Percentiles rank a stretch among this genome's conserved stretches.
These are phyloP conservation scores for Loxodonta africana DNA, from an alignment of 2,113 vertebrate species.

Conservation along the genomic window DNA sequence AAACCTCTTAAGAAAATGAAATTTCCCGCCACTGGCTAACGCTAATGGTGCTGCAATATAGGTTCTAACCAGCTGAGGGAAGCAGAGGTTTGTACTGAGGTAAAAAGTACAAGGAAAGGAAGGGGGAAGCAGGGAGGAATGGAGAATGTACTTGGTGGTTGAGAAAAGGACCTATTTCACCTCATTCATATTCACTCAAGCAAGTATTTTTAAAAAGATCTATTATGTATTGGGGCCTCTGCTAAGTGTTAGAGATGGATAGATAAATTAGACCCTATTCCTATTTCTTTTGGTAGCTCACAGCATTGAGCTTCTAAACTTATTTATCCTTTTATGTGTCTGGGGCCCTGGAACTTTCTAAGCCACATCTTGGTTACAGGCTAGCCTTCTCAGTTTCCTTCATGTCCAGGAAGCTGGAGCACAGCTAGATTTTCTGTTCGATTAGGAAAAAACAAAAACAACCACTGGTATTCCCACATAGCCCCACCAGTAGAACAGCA, in stretches of 20 bases:
- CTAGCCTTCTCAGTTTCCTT: neutral
- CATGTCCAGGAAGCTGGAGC: neutral
- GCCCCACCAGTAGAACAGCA: neutral
- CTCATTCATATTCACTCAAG: neutral
- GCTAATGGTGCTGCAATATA: neutral
- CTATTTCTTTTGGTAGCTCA: neutral
- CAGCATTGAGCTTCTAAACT: neutral
- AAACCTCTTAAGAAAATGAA: neutral
- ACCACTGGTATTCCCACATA: neutral
- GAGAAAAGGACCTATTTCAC: neutral
- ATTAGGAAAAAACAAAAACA: neutral
- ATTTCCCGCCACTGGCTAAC: neutral
- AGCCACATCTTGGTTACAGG: neutral
- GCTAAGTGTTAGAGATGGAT: neutral
- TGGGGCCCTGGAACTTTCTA: neutral
- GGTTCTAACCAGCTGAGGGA: slow-evolving; percentile 58
- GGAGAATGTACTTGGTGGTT: neutral
- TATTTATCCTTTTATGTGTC: neutral
- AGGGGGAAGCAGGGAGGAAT: slow-evolving; percentile 38
- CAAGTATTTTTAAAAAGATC: neutral
- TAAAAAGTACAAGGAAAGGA: neutral
- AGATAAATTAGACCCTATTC: neutral
- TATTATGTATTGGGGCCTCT: neutral
- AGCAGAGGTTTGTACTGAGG: neutral
- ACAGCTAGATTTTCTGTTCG: neutral